Conservation (phyloP, 2,113 vertebrate genomes). For the Orthonyx spaldingii region DNA sequence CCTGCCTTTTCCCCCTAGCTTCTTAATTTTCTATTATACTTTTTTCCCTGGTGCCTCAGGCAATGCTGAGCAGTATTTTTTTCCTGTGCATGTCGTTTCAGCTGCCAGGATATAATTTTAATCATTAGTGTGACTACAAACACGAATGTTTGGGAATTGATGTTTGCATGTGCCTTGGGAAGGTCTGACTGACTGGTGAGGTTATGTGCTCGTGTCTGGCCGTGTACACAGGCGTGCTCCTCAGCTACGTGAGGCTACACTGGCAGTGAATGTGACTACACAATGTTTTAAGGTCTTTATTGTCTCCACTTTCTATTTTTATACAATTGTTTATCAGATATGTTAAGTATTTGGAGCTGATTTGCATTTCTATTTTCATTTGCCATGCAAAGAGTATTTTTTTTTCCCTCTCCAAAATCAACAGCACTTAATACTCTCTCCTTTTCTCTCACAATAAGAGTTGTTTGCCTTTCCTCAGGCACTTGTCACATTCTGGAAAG, state of each 20-base stretch:
- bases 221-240: accelerated
- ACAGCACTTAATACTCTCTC: neutral
- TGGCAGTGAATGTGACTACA: neutral
- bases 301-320: slow-evolving; percentile 51
- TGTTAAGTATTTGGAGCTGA: slow-evolving; percentile 55
- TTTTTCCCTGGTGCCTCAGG: neutral
- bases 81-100: neutral
- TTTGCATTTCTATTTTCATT: slow-evolving; percentile 60
- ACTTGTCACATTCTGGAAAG: slow-evolving; percentile 54
- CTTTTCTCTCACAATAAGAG: neutral
- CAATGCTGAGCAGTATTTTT: neutral
- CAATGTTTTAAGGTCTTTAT: neutral
- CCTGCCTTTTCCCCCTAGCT: neutral
- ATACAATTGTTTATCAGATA: slow-evolving; percentile 57
- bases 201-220: accelerated
- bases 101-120: neutral
- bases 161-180: neutral
- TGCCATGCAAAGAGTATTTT: neutral
- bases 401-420: neutral
- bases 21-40: neutral
- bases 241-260: neutral
- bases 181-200: neutral
- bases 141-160: neutral
- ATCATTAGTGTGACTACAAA: neutral
- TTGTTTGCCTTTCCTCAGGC: slow-evolving; percentile 49